Conservation (phyloP, 2,113 vertebrate species). For the Callaeas wilsoni region DNA sequence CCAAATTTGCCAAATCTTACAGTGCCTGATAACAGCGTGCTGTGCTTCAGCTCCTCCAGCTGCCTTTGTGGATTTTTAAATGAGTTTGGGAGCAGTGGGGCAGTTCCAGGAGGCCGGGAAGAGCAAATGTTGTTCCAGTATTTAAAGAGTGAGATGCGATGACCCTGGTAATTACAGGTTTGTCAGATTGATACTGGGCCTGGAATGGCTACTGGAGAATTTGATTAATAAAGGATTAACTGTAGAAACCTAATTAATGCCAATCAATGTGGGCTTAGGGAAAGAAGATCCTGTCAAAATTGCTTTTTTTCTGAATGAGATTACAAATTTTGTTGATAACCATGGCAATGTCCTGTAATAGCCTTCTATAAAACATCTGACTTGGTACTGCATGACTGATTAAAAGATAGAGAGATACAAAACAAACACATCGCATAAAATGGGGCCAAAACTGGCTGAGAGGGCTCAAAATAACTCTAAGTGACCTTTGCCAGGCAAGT, state of each 20-base stretch:
- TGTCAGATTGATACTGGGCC: conserved; percentile 1
- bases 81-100: not conserved
- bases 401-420: not conserved
- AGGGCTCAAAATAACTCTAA: not conserved
- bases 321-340: conserved; percentile 47
- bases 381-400: not conserved
- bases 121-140: conserved; percentile 20
- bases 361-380: not conserved
- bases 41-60: conserved; percentile 8
- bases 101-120: conserved; percentile 1
- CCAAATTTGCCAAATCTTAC: not conserved
- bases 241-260: conserved; percentile 35
- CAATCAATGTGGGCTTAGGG: conserved; percentile 18
- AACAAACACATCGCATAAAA: not conserved
- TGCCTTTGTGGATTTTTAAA: not conserved
- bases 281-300: conserved; percentile 47
- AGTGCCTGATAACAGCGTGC: not conserved
- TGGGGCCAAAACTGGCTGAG: not conserved
- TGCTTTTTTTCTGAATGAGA: conserved; percentile 18
- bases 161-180: conserved; percentile 21
- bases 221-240: conserved; percentile 54
- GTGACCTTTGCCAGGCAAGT: not conserved
- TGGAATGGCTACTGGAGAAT: not conserved
- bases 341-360: conserved; percentile 10
- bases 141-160: conserved; percentile 1